phyloP scores from a whole-genome alignment of 2,888 invertebrate species.

The Nephrotoma appendiculata region DNA sequence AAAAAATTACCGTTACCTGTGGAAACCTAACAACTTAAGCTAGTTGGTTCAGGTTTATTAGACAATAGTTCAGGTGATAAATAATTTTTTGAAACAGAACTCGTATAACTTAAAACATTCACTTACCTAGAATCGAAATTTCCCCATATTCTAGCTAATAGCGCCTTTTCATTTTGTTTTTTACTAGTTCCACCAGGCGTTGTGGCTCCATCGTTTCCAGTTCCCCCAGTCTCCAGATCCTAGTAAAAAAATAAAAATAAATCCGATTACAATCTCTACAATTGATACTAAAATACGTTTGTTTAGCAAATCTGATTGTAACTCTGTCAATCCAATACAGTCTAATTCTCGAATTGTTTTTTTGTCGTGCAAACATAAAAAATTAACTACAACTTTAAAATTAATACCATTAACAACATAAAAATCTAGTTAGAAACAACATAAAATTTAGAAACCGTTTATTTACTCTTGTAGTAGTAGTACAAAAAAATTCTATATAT shows the following conservation, averaged over 20 bases:
- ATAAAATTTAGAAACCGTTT: not conserved
- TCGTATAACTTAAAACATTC: not conserved
- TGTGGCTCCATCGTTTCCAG: slow-evolving; percentile 20
- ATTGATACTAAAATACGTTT: not conserved
- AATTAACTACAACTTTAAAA: not conserved
- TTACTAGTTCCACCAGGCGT: slow-evolving; percentile 21
- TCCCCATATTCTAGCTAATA: slow-evolving; percentile 72
- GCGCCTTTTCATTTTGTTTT: slow-evolving; percentile 56
- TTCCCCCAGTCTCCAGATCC: not conserved
- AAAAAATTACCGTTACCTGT: no score
- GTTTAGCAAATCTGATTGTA: not conserved
- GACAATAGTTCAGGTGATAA: no score
- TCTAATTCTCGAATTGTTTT: not conserved
- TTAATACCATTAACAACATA: not conserved
- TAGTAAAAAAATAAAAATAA: not conserved
- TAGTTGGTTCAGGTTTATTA: no score
- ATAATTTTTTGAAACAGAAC: no score
- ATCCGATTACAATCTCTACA: not conserved
- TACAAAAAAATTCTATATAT: not conserved
- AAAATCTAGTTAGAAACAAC: slow-evolving; percentile 3
- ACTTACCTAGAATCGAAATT: slow-evolving; percentile 59
- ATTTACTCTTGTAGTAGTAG: not conserved
- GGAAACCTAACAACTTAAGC: no score
- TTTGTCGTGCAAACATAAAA: not conserved
- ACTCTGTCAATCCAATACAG: not conserved